These are phyloP conservation scores for Conops quadrifasciatus DNA, from an alignment of 2,888 invertebrate species.

Conservation along the genomic window DNA sequence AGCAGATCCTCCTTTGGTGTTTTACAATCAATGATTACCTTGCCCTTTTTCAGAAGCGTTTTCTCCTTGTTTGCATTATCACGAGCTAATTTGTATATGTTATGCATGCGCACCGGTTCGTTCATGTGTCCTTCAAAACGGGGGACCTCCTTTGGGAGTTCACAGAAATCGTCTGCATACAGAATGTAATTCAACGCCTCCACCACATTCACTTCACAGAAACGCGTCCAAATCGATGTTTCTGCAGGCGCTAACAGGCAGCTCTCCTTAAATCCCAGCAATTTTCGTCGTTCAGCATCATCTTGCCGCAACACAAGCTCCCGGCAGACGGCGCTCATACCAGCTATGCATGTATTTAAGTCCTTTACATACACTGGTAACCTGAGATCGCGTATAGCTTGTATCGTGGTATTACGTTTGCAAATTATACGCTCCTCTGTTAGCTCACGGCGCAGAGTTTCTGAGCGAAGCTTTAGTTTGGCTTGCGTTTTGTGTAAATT, in stretches of 20 bases:
- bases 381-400: constrained; percentile 61
- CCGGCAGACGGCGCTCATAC: constrained; percentile 78
- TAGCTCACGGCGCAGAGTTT: constrained; percentile 52
- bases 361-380: constrained; percentile 73
- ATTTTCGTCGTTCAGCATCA: constrained; percentile 52
- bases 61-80: constrained; percentile 65
- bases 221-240: constrained; percentile 88
- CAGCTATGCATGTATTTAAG: constrained; percentile 74
- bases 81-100: constrained; percentile 79
- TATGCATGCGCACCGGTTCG: constrained; percentile 85
- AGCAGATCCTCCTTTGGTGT: constrained; percentile 58
- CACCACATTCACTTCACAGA: constrained; percentile 87
- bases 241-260: constrained; percentile 86
- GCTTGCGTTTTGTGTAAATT: constrained; percentile 40
- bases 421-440: constrained; percentile 59
- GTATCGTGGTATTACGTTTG: constrained; percentile 52
- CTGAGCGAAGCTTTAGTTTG: constrained; percentile 53
- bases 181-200: constrained; percentile 62
- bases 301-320: constrained; percentile 68
- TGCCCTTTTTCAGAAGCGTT: constrained; percentile 42
- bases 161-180: constrained; percentile 46
- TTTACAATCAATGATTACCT: constrained; percentile 66
- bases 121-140: constrained; percentile 85
- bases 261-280: constrained; percentile 82
- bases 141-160: constrained; percentile 75